Conservation (phyloP, 2,797 vertebrate genomes). For the Gallirallus australis region DNA sequence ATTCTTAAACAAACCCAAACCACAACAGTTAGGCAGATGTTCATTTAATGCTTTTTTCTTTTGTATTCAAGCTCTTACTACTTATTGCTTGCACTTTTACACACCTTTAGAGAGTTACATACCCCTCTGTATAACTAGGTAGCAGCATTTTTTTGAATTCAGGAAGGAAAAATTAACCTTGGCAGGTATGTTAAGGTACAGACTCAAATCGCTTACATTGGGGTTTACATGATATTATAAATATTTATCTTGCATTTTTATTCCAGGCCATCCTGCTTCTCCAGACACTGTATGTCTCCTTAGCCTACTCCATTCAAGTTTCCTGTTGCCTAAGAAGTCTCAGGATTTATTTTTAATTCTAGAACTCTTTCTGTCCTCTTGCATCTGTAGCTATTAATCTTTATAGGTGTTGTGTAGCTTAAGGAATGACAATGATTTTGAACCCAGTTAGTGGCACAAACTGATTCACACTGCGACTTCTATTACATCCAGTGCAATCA, state of each 20-base stretch:
- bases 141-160: slow-evolving; percentile 7
- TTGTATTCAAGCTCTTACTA: not conserved
- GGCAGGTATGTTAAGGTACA: slow-evolving; percentile 18
- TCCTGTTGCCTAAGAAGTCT: slow-evolving; percentile 4
- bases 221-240: slow-evolving; percentile 39
- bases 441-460: not conserved
- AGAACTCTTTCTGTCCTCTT: not conserved
- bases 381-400: not conserved
- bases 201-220: slow-evolving; percentile 15
- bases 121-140: not conserved
- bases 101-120: not conserved
- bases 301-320: not conserved
- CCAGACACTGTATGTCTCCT: not conserved
- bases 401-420: not conserved
- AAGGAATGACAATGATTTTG: not conserved
- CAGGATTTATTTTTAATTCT: slow-evolving; percentile 41
- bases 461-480: not conserved
- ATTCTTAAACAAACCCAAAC: not conserved
- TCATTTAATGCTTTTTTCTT: not conserved
- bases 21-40: not conserved
- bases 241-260: slow-evolving; percentile 45
- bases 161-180: slow-evolving; percentile 26
- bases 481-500: not conserved
- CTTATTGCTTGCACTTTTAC: slow-evolving; percentile 22
- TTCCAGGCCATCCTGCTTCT: slow-evolving; percentile 23